Evolutionary conservation across 2,888 invertebrate genomes (phyloP).

Genomic region (Melolontha melolontha): DNA sequence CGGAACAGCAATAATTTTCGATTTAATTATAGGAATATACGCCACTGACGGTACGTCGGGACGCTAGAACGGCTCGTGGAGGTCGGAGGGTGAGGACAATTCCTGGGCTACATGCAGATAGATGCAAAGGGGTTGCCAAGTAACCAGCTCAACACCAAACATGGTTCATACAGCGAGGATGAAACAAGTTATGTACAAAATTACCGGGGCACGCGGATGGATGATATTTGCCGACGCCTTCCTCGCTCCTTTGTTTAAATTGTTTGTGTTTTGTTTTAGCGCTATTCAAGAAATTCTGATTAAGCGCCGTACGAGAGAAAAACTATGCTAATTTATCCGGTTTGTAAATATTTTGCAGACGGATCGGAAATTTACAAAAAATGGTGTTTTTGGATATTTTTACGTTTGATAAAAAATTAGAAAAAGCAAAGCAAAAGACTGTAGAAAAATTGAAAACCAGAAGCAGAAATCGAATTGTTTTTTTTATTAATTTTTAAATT

Average conservation of each 20-base stretch:
- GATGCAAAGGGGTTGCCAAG: conserved; percentile 44
- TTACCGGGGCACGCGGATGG: conserved; percentile 31
- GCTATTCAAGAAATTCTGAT: conserved; percentile 18
- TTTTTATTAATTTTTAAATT: too few relatives aligned
- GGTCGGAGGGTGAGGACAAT: conserved; percentile 15
- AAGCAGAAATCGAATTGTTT: too few relatives aligned
- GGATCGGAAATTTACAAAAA: neutral
- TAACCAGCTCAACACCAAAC: conserved; percentile 41
- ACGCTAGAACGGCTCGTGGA: conserved; percentile 6
- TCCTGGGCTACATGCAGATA: conserved; percentile 38
- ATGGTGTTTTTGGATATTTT: too few relatives aligned
- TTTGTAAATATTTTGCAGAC: neutral
- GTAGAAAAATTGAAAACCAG: too few relatives aligned
- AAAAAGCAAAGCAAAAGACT: too few relatives aligned
- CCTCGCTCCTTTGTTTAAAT: conserved; percentile 29
- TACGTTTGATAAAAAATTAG: too few relatives aligned
- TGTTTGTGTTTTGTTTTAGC: conserved; percentile 30
- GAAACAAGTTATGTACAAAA: conserved; percentile 39
- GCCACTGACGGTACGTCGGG: conserved; percentile 15
- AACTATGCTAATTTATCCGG: conserved; percentile 15
- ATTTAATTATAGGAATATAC: neutral
- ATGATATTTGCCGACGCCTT: conserved; percentile 30
- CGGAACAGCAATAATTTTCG: too few relatives aligned
- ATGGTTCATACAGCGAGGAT: conserved; percentile 34
- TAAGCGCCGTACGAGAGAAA: conserved; percentile 13